These are phyloP conservation scores for Drosophila pachea DNA, from an alignment of 1,140 invertebrate genomes.

Conservation along the genomic window DNA sequence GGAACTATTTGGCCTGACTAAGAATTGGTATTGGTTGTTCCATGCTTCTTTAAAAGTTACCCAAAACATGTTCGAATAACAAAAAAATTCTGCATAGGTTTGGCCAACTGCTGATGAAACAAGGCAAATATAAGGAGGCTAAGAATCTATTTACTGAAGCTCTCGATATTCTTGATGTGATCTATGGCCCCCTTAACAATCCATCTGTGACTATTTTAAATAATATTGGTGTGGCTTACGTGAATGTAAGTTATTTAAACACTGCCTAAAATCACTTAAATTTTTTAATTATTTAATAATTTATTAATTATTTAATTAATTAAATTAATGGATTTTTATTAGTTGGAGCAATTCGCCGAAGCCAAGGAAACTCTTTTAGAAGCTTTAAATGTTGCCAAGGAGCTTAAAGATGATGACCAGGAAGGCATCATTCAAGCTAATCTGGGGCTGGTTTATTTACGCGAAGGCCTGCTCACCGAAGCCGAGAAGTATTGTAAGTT, in stretches of 20 bases:
- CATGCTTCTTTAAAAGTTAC: slow-evolving; percentile 80
- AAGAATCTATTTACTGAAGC: slow-evolving; percentile 85
- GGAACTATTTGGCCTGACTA: slow-evolving; percentile 81
- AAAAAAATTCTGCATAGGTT: slow-evolving; percentile 84
- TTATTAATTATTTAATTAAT: too few relatives aligned
- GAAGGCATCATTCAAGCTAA: slow-evolving; percentile 89
- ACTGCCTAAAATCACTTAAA: neutral
- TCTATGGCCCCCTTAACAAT: slow-evolving; percentile 85
- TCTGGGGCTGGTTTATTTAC: slow-evolving; percentile 88
- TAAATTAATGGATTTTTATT: slow-evolving; percentile 40
- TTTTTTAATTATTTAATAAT: too few relatives aligned
- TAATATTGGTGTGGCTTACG: slow-evolving; percentile 89
- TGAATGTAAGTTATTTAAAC: slow-evolving; percentile 55
- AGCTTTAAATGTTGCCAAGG: slow-evolving; percentile 85
- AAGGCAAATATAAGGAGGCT: slow-evolving; percentile 83
- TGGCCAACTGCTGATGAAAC: slow-evolving; percentile 86
- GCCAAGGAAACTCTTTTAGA: slow-evolving; percentile 86
- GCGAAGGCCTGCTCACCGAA: slow-evolving; percentile 84
- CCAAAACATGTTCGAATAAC: slow-evolving; percentile 64
- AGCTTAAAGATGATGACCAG: slow-evolving; percentile 83
- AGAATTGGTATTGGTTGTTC: slow-evolving; percentile 83
- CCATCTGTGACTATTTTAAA: slow-evolving; percentile 90
- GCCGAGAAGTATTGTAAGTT: slow-evolving; percentile 86
- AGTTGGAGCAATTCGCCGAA: slow-evolving; percentile 83
- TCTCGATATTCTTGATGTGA: slow-evolving; percentile 83